Percentiles rank a stretch among this genome's conserved stretches.
Conservation (phyloP, 2,113 vertebrate species). For the Microcebus griseorufus region DNA sequence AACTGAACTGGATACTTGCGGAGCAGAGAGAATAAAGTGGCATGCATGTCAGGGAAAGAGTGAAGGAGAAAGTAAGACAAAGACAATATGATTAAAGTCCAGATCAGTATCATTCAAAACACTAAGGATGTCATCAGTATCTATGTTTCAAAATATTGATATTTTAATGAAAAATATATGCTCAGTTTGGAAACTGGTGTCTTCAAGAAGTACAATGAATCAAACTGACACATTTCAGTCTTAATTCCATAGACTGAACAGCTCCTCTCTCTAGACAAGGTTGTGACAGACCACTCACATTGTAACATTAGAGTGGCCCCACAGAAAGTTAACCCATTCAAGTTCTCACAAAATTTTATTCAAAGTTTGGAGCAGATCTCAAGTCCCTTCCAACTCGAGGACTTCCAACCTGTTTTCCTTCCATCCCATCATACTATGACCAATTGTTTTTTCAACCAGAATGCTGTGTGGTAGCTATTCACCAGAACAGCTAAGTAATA, state of each 20-base stretch:
- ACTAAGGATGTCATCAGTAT: not conserved
- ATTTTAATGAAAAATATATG: not conserved
- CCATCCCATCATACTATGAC: not conserved
- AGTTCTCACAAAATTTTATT: not conserved
- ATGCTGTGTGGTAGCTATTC: not conserved
- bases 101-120: not conserved
- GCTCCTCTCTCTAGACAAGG: not conserved
- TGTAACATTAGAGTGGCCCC: not conserved
- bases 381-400: not conserved
- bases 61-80: too few species aligned
- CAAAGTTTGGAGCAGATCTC: not conserved
- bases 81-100: not conserved
- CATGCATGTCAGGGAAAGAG: not conserved
- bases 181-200: not conserved
- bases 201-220: not conserved
- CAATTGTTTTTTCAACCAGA: not conserved
- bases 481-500: rapidly evolving
- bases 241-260: not conserved
- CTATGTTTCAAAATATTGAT: not conserved
- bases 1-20: constrained; percentile 1
- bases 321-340: not conserved
- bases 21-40: not conserved
- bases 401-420: not conserved
- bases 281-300: not conserved
- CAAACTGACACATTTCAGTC: not conserved